Conservation (phyloP, 1,140 invertebrate species). For the Macrocentrus cingulum region DNA sequence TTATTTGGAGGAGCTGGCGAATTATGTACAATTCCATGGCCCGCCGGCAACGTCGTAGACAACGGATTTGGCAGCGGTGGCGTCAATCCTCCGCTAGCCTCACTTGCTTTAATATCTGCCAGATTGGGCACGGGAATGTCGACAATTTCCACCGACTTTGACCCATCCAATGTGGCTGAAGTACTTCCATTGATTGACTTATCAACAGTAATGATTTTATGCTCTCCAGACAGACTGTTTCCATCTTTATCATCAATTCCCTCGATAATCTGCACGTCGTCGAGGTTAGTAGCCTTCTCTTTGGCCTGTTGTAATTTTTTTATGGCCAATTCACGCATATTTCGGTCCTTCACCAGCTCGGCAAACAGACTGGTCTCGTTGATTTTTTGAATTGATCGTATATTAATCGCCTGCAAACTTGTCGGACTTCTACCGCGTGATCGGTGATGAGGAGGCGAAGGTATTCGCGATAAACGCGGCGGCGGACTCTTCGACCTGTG, state of each 20-base stretch:
- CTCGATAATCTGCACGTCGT: slow-evolving; percentile 56
- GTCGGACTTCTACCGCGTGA: slow-evolving; percentile 50
- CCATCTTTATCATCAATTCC: slow-evolving; percentile 50
- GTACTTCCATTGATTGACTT: slow-evolving; percentile 51
- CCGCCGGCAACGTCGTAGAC: slow-evolving; percentile 24
- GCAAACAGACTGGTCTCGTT: slow-evolving; percentile 85
- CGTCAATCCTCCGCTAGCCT: slow-evolving; percentile 41
- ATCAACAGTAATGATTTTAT: slow-evolving; percentile 19
- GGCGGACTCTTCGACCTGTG: slow-evolving; percentile 56
- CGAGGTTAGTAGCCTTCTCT: slow-evolving; percentile 51
- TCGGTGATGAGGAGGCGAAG: slow-evolving; percentile 50
- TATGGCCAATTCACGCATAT: slow-evolving; percentile 74
- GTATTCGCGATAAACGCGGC: slow-evolving; percentile 47
- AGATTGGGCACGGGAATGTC: slow-evolving; percentile 66
- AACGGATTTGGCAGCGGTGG: slow-evolving; percentile 44
- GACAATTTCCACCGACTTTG: slow-evolving; percentile 57
- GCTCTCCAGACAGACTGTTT: slow-evolving; percentile 28
- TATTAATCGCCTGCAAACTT: slow-evolving; percentile 60
- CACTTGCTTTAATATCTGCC: slow-evolving; percentile 16
- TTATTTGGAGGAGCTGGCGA: slow-evolving; percentile 36
- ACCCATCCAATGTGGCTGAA: slow-evolving; percentile 42
- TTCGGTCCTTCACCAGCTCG: slow-evolving; percentile 81
- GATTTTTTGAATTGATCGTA: slow-evolving; percentile 70
- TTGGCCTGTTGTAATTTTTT: slow-evolving; percentile 66
- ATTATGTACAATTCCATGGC: slow-evolving; percentile 39